A percentile compares a stretch with the other conserved stretches of the same genome.
Conservation (phyloP, 2,113 vertebrate genomes). For the Pygoscelis antarcticus region DNA sequence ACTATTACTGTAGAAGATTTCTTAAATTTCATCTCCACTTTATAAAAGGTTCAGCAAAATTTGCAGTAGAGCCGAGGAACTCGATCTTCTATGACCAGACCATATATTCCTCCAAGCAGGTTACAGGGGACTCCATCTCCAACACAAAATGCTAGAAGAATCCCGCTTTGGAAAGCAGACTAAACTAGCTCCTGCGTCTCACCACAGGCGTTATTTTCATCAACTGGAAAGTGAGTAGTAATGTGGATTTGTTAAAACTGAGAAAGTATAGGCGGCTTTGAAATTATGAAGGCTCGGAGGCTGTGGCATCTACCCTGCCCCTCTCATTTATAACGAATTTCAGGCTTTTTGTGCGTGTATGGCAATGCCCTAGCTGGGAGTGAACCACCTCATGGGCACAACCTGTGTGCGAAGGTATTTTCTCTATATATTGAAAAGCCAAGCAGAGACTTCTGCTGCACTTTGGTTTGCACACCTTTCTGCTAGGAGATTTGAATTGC, state of each 20-base stretch:
- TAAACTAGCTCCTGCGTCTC: neutral
- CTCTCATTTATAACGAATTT: neutral
- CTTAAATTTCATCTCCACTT: neutral
- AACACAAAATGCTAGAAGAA: neutral
- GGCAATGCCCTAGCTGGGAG: neutral
- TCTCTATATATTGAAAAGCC: neutral
- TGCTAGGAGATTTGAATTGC: neutral
- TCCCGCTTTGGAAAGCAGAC: neutral
- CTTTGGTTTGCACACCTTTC: neutral
- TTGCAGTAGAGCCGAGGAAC: neutral
- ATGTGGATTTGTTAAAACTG: neutral
- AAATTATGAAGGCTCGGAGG: neutral
- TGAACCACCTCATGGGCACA: accelerated
- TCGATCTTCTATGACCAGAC: neutral
- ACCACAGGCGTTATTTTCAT: neutral
- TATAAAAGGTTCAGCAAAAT: neutral
- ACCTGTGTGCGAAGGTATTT: too few species aligned
- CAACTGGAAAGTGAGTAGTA: neutral
- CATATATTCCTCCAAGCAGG: neutral
- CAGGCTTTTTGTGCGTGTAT: accelerated
- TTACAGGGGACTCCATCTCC: neutral
- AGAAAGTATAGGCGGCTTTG: neutral
- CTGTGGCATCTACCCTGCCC: too few species aligned
- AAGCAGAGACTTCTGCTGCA: neutral
- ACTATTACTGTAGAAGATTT: neutral